These are phyloP conservation scores for Enteromius argenteus DNA, from an alignment of 2,797 vertebrate species.

Conservation along the genomic window DNA sequence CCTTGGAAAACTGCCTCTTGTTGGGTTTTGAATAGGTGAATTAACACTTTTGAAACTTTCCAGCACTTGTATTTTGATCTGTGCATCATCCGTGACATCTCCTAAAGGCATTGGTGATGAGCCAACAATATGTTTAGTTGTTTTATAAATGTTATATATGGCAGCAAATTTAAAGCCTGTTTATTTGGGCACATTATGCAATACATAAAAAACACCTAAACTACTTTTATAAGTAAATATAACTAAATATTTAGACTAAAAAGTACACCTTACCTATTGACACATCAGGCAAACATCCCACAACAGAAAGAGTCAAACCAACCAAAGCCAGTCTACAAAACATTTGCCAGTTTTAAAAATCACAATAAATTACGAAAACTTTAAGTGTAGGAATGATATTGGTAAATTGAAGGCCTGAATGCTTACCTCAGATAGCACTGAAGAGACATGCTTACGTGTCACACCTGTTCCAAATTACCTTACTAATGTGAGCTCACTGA, in stretches of 20 bases:
- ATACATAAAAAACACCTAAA: neutral
- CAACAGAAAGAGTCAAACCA: conserved; percentile 37
- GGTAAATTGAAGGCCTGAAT: neutral
- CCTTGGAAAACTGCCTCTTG: neutral
- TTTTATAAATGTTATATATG: neutral
- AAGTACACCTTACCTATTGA: conserved; percentile 8
- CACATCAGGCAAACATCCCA: conserved; percentile 14
- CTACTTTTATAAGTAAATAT: neutral
- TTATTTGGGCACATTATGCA: neutral
- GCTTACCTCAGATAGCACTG: conserved; percentile 41
- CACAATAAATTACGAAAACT: neutral
- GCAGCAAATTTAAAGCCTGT: neutral
- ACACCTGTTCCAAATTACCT: conserved; percentile 22
- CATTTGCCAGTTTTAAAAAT: neutral
- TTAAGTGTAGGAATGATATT: neutral
- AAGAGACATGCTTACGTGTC: conserved; percentile 24
- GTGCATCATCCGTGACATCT: neutral
- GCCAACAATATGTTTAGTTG: neutral
- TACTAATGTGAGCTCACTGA: neutral
- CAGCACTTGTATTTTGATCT: neutral
- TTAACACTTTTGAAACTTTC: neutral
- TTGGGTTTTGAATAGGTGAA: neutral
- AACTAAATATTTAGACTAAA: neutral
- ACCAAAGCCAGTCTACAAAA: conserved; percentile 37
- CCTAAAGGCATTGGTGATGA: conserved; percentile 3